Percentiles rank a stretch among this genome's conserved stretches.
These are phyloP conservation scores for Acronicta aceris DNA, from an alignment of 2,888 invertebrate species.

Conservation along the genomic window DNA sequence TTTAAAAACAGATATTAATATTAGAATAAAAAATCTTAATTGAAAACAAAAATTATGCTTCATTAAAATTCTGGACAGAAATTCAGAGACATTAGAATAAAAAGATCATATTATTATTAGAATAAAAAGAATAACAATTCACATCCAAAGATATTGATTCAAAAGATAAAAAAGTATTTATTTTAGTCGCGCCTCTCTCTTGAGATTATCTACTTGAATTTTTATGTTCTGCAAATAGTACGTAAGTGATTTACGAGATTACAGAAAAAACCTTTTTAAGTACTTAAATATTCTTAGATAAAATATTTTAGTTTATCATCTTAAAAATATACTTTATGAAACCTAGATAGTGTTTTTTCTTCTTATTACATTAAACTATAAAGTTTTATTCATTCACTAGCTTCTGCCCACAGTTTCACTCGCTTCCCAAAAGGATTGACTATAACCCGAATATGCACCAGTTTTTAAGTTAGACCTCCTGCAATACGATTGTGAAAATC, in stretches of 20 bases:
- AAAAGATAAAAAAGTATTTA: not conserved
- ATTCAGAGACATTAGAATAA: not conserved
- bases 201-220: not conserved
- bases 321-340: no score
- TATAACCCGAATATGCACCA: no score
- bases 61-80: not conserved
- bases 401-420: no score
- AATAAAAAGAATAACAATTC: no score
- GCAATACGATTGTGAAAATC: no score
- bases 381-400: no score
- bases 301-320: not conserved
- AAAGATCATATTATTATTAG: not conserved
- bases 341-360: no score
- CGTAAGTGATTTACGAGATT: not conserved
- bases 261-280: not conserved
- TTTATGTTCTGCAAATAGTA: not conserved
- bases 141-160: not conserved
- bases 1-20: no score
- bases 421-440: no score
- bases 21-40: slow-evolving; percentile 4
- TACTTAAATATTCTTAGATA: not conserved
- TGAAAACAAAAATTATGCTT: slow-evolving; percentile 12
- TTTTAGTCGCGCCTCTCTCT: no score
- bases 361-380: no score
- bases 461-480: no score